A percentile compares a stretch with the other conserved stretches of the same genome.
Conservation (phyloP, 2,888 invertebrate species). For the Monoplex corrugatus region DNA sequence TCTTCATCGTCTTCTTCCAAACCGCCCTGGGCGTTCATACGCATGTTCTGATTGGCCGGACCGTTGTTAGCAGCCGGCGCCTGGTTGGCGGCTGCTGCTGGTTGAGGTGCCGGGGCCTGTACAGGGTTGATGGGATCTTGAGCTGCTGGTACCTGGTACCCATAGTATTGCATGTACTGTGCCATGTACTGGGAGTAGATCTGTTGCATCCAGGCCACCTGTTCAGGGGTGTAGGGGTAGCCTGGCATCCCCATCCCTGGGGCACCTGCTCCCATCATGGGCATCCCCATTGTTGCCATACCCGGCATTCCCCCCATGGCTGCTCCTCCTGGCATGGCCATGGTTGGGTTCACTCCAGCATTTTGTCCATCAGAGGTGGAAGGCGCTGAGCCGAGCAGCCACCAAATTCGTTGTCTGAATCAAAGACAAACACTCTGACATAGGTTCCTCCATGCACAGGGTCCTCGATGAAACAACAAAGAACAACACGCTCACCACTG, state of each 20-base stretch:
- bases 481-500: slow-evolving; percentile 20
- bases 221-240: slow-evolving; percentile 83
- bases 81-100: slow-evolving; percentile 58
- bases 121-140: background rate
- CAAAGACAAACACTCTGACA: slow-evolving; percentile 31
- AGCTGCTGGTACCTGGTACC: slow-evolving; percentile 39
- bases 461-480: slow-evolving; percentile 11
- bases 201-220: slow-evolving; percentile 92
- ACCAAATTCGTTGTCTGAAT: no score
- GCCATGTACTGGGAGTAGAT: slow-evolving; percentile 94
- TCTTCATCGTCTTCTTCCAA: slow-evolving; percentile 84
- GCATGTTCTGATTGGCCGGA: slow-evolving; percentile 62
- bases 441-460: slow-evolving; percentile 20
- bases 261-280: slow-evolving; percentile 49
- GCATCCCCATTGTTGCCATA: slow-evolving; percentile 9
- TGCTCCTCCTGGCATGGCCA: slow-evolving; percentile 3
- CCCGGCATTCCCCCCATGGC: background rate
- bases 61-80: slow-evolving; percentile 60
- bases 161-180: slow-evolving; percentile 89
- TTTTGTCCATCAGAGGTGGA: no score
- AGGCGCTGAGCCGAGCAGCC: no score
- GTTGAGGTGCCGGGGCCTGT: slow-evolving; percentile 55
- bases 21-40: slow-evolving; percentile 79
- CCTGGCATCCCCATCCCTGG: slow-evolving; percentile 57
- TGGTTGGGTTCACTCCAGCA: slow-evolving; percentile 36